A percentile compares a stretch with the other conserved stretches of the same genome.
phyloP scores from a whole-genome alignment of 2,888 invertebrate genomes.

The Metellina segmentata region DNA sequence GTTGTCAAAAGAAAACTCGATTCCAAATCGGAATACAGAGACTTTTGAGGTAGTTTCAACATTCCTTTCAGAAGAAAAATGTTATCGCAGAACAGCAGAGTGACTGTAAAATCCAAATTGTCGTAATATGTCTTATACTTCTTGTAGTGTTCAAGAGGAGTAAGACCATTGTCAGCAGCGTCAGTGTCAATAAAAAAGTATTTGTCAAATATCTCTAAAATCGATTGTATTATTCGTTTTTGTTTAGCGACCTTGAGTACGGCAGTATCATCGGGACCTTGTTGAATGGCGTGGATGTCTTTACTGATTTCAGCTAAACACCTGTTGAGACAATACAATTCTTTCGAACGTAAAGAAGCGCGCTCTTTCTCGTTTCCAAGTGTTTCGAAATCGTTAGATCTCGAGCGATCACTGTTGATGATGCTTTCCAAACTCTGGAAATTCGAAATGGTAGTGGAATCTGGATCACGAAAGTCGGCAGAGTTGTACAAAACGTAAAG shows the following conservation, averaged over 20 bases:
- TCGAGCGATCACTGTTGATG: background rate
- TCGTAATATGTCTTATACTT: slow-evolving; percentile 29
- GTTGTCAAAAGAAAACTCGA: slow-evolving; percentile 13
- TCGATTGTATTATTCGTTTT: background rate
- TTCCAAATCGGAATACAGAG: slow-evolving; percentile 23
- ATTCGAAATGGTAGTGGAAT: background rate
- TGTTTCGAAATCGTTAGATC: background rate
- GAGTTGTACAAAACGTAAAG: slow-evolving; percentile 7
- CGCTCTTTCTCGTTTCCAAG: background rate
- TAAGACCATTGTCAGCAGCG: background rate
- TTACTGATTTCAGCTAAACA: background rate
- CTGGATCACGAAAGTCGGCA: background rate
- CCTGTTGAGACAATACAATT: background rate
- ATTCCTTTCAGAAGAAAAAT: slow-evolving; percentile 46
- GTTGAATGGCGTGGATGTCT: background rate
- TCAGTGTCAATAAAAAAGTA: background rate
- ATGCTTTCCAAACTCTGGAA: background rate
- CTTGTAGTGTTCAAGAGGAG: slow-evolving; percentile 3
- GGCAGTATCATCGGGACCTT: background rate
- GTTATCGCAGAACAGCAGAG: slow-evolving; percentile 46
- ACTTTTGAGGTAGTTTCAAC: background rate
- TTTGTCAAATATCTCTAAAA: background rate
- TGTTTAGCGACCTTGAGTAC: background rate
- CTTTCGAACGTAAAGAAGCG: background rate
- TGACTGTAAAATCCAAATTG: slow-evolving; percentile 11